A percentile compares a stretch with the other conserved stretches of the same genome.
Evolutionary conservation across 2,113 vertebrate genomes (phyloP).

Genomic region (Todiramphus chloris): DNA sequence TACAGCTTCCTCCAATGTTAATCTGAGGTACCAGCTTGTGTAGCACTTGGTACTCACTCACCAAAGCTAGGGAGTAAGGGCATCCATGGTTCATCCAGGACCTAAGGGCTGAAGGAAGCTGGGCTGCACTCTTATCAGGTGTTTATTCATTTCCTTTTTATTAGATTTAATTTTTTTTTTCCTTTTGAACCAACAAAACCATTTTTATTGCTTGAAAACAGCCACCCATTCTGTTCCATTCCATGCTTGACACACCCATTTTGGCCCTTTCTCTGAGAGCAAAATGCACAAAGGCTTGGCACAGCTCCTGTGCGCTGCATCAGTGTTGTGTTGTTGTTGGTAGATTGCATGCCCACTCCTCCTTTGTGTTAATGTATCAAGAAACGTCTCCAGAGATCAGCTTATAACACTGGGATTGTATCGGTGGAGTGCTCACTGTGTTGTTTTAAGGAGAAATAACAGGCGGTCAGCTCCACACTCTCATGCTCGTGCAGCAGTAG

Average conservation of each 20-base stretch:
- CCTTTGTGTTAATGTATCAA: neutral
- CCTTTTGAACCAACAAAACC: neutral
- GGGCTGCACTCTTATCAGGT: neutral
- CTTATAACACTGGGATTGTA: neutral
- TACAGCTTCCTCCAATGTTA: neutral
- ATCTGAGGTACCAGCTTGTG: neutral
- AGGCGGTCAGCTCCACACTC: neutral
- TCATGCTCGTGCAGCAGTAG: neutral
- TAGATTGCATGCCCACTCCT: neutral
- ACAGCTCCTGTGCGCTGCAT: neutral
- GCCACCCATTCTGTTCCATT: conserved; percentile 6
- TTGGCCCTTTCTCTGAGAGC: neutral
- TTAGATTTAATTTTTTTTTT: neutral
- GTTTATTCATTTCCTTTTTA: neutral
- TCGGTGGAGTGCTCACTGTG: neutral
- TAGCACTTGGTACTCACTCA: neutral
- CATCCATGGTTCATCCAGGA: neutral
- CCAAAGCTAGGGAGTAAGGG: neutral
- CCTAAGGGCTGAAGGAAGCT: neutral
- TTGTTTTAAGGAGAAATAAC: neutral
- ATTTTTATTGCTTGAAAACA: conserved; percentile 2
- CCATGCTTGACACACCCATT: neutral
- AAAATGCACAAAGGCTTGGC: conserved; percentile 12
- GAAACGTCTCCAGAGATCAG: neutral
- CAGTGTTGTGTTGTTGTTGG: neutral